A percentile compares a stretch with the other conserved stretches of the same genome.
Conservation (phyloP, 2,797 vertebrate species). For the Alcedo quadribrachys region DNA sequence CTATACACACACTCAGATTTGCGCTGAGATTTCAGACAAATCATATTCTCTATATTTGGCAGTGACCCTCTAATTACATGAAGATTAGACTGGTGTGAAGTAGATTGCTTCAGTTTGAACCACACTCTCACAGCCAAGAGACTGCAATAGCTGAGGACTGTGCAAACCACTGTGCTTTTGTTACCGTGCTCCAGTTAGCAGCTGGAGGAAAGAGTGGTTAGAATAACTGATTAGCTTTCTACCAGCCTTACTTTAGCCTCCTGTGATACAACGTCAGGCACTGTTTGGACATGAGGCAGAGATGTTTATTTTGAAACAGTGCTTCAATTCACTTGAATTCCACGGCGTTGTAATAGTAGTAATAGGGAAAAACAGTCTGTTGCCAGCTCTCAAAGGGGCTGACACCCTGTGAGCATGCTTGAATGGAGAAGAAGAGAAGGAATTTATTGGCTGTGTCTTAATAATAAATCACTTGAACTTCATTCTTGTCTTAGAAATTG, state of each 20-base stretch:
- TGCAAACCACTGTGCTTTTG: background rate
- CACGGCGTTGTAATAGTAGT: background rate
- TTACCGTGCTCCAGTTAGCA: background rate
- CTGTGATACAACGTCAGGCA: rapidly evolving
- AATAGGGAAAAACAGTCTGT: background rate
- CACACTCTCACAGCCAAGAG: background rate
- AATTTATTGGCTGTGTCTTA: background rate
- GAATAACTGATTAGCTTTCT: background rate
- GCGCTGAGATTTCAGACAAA: background rate
- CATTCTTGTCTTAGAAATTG: background rate
- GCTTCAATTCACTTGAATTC: background rate
- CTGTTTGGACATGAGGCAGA: background rate
- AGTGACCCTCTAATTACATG: background rate
- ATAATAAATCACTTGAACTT: background rate
- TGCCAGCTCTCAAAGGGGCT: background rate
- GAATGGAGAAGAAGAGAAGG: background rate
- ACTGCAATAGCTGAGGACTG: background rate
- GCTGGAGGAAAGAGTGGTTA: background rate
- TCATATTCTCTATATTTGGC: slow-evolving; percentile 7
- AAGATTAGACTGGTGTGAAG: background rate
- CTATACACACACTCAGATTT: background rate
- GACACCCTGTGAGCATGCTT: background rate
- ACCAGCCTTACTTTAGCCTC: background rate
- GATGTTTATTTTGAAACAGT: background rate
- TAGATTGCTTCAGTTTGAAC: background rate